Base-by-base conservation (phyloP, 2,888 invertebrate species). In the Leuctra nigra region DNA sequence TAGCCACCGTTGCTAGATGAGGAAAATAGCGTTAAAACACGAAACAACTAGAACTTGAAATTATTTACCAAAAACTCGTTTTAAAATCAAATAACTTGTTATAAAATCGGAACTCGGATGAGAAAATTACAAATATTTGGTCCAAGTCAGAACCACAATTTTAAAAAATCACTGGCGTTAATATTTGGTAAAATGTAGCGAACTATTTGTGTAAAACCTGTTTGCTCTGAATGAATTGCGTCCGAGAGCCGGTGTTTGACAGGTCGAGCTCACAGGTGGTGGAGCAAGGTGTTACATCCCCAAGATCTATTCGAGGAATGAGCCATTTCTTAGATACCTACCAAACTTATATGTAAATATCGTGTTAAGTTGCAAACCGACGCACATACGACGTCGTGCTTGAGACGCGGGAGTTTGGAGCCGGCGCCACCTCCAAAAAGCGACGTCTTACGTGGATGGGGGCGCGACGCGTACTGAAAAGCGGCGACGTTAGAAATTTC, bases 371-470 rank as follows among this genome's bases (percentile, higher is more conserved):
- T 29, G 25, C 3, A 25, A n/a, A 48, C 29, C 35, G 35, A 50
- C 35, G 16, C 50, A 29, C 33, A 50, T n/a, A 50, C 50, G 33
- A 16, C 4, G n/a, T n/a, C n/a, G n/a, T n/a, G n/a, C n/a, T n/a
- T 9, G 2, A 29, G n/a, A 23, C 33, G 35, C 35, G 35, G 50
- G 33, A 33, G 33, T 16, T 35, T 18, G 24, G 46, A 53, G 29
- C 29, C 53, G 53, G 36, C 53, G 55, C 54, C 58, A 44, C 52
- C 58, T 54, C 59, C 56, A 25, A 56, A 55, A 55, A 59, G 56
- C 55, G 58, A 58, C 58, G 58, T 55, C 59, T 56, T 56, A 54
- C 59, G 59, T 59, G 54, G 56, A 47, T 54, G 59, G 56, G 53
- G 48, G 56, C 56, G 59, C 36, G 48, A 54, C 56, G 53, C 59